Base-by-base conservation (phyloP, 2,797 vertebrate species). In the Cichlasoma orientale region DNA sequence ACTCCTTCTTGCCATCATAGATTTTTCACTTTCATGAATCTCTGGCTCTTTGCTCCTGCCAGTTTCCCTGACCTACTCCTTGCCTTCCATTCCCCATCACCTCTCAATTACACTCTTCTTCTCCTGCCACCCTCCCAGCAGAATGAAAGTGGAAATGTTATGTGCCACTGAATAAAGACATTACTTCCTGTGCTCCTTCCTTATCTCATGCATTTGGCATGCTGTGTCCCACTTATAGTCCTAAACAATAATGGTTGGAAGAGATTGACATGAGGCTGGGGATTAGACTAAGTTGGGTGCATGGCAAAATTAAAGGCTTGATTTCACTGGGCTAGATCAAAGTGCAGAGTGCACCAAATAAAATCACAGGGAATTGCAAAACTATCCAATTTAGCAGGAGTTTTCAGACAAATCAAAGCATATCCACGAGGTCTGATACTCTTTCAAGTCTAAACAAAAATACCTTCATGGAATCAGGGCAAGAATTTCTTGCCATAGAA, bases 351-450 rank as follows among this genome's bases (percentile, higher is more conserved):
- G 41, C 47, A 53, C 11, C 23, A 54, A 81, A 59, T 41, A 47
- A 78, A 50, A 82, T 75, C 74, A 58, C 27, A 70, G 25, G 23
- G 10, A 70, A 83, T 53, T 72, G 29, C 25, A 73, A 80, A 79
- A 77, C 2, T 56, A 33, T 27, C 18, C 58, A 41, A 70, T 21
- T 69, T 61, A 72, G 21, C 23, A 23, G 23, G n/a, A 4, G 9
- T 44, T 75, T 75, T 74, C 19, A 74, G 47, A 82, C 18, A 74
- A 79, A 84, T 80, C 61, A 86, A 86, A 80, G 77, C 7, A 4
- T 29, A 56, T 25, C 1, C 57, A 70, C 13, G 61, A 8, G 12
- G 19, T n/a, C 44, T 54, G 27, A 78, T 66, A 50, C 2, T 4
- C 61, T 83, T 80, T 84, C 55, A 75, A 77, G 58, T 77, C 25